phyloP scores from a whole-genome alignment of 2,797 vertebrate genomes.

The Enteromius unitaeniatus region DNA sequence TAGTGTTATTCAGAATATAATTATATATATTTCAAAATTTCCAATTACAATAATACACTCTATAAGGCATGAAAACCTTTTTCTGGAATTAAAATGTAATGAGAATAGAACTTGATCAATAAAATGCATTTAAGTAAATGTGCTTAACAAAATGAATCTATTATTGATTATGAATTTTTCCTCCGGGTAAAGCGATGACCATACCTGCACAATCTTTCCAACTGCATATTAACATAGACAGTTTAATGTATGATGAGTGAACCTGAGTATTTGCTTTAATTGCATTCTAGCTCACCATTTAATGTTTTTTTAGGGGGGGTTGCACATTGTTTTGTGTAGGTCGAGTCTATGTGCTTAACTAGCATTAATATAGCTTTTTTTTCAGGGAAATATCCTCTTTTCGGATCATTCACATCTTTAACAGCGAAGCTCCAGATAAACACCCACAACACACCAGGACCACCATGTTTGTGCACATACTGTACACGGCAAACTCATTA shows the following conservation, averaged over 20 bases:
- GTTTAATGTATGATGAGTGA: neutral
- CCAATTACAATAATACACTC: neutral
- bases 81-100: constrained; percentile 4
- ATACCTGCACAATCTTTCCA: neutral
- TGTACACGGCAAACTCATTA: constrained; percentile 16
- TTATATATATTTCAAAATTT: neutral
- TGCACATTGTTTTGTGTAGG: neutral
- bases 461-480: neutral
- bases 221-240: neutral
- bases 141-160: neutral
- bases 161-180: constrained; percentile 11
- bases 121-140: neutral
- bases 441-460: neutral
- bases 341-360: neutral
- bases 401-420: neutral
- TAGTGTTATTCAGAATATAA: neutral
- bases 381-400: neutral
- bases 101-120: constrained; percentile 4
- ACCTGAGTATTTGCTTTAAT: neutral
- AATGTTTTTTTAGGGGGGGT: neutral
- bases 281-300: neutral
- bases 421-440: neutral
- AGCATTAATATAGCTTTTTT: neutral
- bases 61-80: neutral
- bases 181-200: neutral